phyloP scores from a whole-genome alignment of 1,140 invertebrate genomes.

The Drosophila carrolli region DNA sequence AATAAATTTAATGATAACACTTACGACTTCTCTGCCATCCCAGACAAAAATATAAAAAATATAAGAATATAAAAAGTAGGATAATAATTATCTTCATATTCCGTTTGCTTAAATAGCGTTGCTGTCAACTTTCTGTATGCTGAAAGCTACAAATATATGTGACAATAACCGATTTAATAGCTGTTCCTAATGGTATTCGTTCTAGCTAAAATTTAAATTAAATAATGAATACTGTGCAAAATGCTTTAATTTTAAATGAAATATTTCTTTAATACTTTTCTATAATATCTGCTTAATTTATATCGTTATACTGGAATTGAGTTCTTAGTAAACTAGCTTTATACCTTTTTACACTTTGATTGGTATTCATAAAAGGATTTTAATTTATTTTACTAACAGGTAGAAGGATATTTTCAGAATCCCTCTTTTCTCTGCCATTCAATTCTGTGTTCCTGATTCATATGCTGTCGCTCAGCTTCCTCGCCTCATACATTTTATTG shows the following conservation, averaged over 20 bases:
- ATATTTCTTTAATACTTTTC: neutral
- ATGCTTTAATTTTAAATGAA: too few species aligned
- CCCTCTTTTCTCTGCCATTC: neutral
- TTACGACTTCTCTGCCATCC: neutral
- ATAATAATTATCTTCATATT: neutral
- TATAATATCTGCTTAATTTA: neutral
- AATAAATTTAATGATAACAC: neutral
- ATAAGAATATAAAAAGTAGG: neutral
- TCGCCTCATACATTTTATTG: slow-evolving; percentile 42
- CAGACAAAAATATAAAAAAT: neutral
- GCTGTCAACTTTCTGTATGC: neutral
- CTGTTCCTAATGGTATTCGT: neutral
- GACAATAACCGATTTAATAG: neutral
- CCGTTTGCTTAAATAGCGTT: neutral
- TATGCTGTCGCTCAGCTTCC: slow-evolving; percentile 6
- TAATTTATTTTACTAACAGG: neutral
- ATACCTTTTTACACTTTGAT: neutral
- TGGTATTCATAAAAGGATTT: neutral
- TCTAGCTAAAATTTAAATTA: neutral
- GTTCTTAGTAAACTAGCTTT: neutral
- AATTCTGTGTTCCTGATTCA: slow-evolving; percentile 8
- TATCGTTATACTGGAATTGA: neutral
- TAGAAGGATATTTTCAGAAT: neutral
- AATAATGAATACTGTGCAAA: too few species aligned
- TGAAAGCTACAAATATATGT: neutral